Conservation (phyloP, 2,797 vertebrate genomes). For the Alcedo atthis region DNA sequence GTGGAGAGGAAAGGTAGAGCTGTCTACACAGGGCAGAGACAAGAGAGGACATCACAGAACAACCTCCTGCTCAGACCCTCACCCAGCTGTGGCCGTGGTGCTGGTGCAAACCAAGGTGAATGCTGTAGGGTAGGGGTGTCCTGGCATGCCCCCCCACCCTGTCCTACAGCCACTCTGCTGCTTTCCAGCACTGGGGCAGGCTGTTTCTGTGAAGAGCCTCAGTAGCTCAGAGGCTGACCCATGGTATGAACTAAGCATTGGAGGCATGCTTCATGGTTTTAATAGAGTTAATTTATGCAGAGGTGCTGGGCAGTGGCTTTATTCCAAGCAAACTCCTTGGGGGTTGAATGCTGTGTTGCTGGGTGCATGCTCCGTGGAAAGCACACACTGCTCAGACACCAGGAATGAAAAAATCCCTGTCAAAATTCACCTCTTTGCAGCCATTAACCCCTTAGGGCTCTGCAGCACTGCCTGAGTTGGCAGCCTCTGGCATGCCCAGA, state of each 20-base stretch:
- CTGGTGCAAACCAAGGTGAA: neutral
- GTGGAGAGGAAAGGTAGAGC: slow-evolving; percentile 73
- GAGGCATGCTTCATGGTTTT: neutral
- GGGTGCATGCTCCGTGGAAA: neutral
- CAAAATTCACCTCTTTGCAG: neutral
- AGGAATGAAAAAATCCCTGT: neutral
- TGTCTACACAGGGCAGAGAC: neutral
- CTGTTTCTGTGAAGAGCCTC: neutral
- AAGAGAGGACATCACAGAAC: neutral
- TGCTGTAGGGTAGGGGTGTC: neutral
- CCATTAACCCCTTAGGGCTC: neutral
- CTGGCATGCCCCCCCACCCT: neutral
- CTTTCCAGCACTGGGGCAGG: neutral
- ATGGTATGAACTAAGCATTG: neutral
- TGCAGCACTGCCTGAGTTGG: neutral
- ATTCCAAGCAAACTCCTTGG: neutral
- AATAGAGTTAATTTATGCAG: neutral
- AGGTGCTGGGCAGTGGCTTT: neutral
- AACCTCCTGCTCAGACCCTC: neutral
- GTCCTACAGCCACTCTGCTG: neutral
- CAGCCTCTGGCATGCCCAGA: neutral
- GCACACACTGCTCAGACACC: neutral
- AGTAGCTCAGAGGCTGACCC: neutral
- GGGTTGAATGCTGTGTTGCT: neutral
- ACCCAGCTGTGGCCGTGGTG: accelerated